These are phyloP conservation scores for Hippoglossus stenolepis DNA, from an alignment of 2,113 vertebrate genomes.

Conservation along the genomic window DNA sequence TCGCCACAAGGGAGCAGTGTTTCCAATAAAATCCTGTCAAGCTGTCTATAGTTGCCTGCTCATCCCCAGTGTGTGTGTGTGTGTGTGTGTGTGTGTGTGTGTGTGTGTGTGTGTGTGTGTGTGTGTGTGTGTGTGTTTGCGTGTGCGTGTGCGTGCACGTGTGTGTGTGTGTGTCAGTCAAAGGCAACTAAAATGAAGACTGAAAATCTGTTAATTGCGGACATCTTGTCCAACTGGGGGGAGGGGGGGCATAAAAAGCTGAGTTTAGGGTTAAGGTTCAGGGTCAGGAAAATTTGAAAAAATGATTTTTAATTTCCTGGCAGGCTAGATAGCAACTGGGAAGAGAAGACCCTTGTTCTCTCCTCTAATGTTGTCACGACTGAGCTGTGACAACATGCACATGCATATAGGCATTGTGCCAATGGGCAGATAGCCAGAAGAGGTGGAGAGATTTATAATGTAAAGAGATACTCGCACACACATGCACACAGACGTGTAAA, in stretches of 20 bases:
- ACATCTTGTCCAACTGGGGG: not conserved
- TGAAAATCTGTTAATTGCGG: not conserved
- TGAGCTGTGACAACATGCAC: not conserved
- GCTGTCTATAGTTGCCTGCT: not conserved
- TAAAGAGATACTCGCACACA: not conserved
- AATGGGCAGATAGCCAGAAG: not conserved
- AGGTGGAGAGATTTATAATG: not conserved
- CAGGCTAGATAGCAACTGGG: no score
- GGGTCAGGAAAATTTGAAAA: no score
- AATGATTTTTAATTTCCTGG: no score
- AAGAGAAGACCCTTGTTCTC: no score
- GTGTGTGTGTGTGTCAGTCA: not conserved
- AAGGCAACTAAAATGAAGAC: not conserved
- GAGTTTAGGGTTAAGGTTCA: no score
- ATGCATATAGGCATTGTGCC: not conserved
- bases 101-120: not conserved
- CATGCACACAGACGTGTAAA: not conserved
- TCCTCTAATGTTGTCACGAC: no score
- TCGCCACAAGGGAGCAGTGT: slow-evolving; percentile 45
- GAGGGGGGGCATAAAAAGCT: no score
- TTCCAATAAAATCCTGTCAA: slow-evolving; percentile 8
- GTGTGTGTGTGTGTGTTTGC: no score
- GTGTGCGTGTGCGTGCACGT: not conserved
- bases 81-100: not conserved
- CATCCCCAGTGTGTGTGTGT: not conserved